phyloP scores from a whole-genome alignment of 2,113 vertebrate species.

The Haemorhous mexicanus region DNA sequence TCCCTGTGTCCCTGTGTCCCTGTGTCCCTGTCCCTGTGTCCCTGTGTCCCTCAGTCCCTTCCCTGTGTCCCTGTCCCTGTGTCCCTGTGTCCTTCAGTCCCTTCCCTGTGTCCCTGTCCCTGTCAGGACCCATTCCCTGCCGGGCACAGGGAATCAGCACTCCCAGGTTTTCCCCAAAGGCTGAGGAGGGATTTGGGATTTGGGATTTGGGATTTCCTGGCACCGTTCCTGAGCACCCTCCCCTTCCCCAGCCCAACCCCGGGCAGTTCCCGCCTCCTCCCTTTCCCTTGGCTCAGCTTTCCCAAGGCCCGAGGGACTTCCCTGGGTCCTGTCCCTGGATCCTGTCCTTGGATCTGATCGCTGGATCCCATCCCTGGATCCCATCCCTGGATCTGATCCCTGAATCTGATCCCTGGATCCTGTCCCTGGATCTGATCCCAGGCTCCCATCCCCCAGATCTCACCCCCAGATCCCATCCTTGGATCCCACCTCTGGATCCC shows the following conservation, averaged over 20 bases:
- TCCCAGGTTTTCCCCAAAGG: neutral
- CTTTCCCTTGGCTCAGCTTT: neutral
- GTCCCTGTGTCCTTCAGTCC: too few relatives aligned
- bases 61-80: neutral
- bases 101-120: too few relatives aligned
- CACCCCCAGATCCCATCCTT: too few relatives aligned
- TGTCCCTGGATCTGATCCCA: neutral
- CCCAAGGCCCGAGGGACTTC: neutral
- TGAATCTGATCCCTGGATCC: too few relatives aligned
- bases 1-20: too few relatives aligned
- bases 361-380: too few relatives aligned
- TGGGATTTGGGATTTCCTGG: neutral
- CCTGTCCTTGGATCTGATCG: too few relatives aligned
- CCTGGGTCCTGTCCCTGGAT: neutral
- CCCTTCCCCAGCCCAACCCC: too few relatives aligned
- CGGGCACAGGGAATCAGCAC: neutral
- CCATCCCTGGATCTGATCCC: too few relatives aligned
- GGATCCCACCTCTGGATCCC: neutral
- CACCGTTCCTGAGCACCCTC: neutral
- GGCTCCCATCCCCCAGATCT: neutral
- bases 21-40: too few relatives aligned
- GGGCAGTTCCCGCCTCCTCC: neutral
- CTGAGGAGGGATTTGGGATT: neutral
- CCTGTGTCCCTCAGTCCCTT: neutral
- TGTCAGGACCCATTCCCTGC: too few relatives aligned